These are phyloP conservation scores for Hybognathus amarus DNA, from an alignment of 2,797 vertebrate species.

Conservation along the genomic window DNA sequence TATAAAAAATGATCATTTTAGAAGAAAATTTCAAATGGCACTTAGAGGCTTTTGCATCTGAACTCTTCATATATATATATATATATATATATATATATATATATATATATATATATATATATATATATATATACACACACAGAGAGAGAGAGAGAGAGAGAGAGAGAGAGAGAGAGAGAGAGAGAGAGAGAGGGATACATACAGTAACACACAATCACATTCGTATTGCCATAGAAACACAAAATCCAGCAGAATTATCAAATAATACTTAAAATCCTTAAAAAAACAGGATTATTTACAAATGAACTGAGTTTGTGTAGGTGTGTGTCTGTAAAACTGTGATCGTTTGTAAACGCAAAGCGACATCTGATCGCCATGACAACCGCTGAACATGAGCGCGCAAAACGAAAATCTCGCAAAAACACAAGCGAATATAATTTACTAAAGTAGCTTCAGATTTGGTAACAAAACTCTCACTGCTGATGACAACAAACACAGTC, in stretches of 20 bases:
- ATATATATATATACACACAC: neutral
- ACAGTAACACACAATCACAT: neutral
- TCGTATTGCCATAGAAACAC: neutral
- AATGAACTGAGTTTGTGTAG: neutral
- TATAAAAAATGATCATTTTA: too few relatives aligned
- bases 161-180: too few relatives aligned
- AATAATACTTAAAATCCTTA: neutral
- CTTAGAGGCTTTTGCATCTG: too few relatives aligned
- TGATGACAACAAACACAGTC: neutral
- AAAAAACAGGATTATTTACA: neutral
- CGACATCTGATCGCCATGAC: slow-evolving; percentile 48
- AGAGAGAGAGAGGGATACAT: too few relatives aligned
- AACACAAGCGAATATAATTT: neutral
- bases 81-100: fast-evolving
- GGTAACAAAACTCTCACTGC: too few relatives aligned
- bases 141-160: too few relatives aligned
- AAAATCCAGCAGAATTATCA: neutral
- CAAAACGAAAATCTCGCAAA: slow-evolving; percentile 29
- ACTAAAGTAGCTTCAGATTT: neutral
- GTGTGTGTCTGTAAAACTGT: neutral
- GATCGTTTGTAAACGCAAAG: slow-evolving; percentile 11
- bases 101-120: too few relatives aligned
- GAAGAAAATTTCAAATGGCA: too few relatives aligned
- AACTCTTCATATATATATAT: too few relatives aligned
- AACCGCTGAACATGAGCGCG: slow-evolving; percentile 35